A percentile compares a stretch with the other conserved stretches of the same genome.
Evolutionary conservation across 2,113 vertebrate species (phyloP).

Genomic region (Cygnus buccinator): DNA sequence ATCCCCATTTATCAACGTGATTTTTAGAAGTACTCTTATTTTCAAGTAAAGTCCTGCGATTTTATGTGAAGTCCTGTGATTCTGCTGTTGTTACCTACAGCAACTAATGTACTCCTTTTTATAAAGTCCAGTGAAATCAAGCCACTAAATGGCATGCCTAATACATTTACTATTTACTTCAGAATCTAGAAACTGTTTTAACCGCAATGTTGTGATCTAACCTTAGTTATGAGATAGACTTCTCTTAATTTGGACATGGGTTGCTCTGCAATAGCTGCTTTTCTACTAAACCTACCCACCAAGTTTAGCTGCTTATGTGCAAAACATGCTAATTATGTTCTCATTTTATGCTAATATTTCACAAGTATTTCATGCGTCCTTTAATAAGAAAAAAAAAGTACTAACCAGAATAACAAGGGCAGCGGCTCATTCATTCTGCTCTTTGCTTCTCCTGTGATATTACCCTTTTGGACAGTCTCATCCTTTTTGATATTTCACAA

Average conservation of each 20-base stretch:
- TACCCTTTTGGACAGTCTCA: conserved; percentile 64
- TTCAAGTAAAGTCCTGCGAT: neutral
- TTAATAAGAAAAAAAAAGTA: conserved; percentile 71
- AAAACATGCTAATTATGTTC: conserved; percentile 67
- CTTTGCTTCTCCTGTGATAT: conserved; percentile 76
- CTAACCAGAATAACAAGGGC: conserved; percentile 78
- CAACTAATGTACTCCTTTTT: neutral
- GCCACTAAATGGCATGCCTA: conserved; percentile 6
- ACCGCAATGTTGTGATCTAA: conserved; percentile 64
- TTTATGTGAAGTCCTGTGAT: neutral
- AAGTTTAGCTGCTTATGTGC: conserved; percentile 64
- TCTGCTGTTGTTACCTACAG: conserved; percentile 24
- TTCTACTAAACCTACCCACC: conserved; percentile 48
- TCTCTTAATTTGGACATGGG: conserved; percentile 56
- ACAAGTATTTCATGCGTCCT: conserved; percentile 88
- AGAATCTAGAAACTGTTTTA: conserved; percentile 39
- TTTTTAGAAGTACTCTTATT: neutral
- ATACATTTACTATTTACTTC: neutral
- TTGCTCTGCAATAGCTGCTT: conserved; percentile 44
- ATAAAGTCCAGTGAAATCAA: neutral
- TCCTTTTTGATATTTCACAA: neutral
- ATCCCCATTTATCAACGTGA: neutral
- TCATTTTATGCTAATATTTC: conserved; percentile 80
- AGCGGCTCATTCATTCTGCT: conserved; percentile 75
- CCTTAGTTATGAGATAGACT: conserved; percentile 43